Percentiles rank a stretch among this genome's conserved stretches.
phyloP scores from a whole-genome alignment of 2,113 vertebrate species.

The Aldabrachelys gigantea region DNA sequence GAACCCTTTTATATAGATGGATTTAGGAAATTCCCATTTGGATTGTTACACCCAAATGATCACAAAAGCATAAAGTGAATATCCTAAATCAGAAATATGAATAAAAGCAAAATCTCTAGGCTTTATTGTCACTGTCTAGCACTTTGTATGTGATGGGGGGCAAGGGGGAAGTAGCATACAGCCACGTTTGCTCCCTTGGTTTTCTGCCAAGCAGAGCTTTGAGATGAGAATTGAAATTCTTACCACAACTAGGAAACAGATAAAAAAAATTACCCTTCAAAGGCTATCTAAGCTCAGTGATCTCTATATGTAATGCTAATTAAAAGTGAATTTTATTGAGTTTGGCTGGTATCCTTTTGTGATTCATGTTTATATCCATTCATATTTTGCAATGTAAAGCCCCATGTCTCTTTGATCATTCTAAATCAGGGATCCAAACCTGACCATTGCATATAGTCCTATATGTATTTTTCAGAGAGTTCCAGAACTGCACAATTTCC shows the following conservation, averaged over 20 bases:
- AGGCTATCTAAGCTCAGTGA: not conserved
- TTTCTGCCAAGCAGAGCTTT: not conserved
- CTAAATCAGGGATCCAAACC: not conserved
- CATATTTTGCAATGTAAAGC: not conserved
- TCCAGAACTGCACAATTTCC: not conserved
- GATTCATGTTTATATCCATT: not conserved
- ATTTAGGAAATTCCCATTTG: conserved; percentile 11
- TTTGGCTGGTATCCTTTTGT: not conserved
- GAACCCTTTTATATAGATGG: not conserved
- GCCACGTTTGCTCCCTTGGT: not conserved
- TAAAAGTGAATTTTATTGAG: not conserved
- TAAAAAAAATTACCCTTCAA: not conserved
- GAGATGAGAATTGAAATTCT: not conserved
- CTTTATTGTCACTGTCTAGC: not conserved
- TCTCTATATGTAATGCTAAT: not conserved
- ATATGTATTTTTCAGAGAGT: not conserved
- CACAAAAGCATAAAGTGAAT: not conserved
- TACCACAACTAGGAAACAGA: not conserved
- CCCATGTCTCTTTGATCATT: not conserved
- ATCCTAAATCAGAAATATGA: not conserved
- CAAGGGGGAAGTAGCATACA: rapidly evolving
- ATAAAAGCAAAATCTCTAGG: not conserved
- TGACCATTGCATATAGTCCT: not conserved
- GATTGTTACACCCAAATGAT: not conserved
- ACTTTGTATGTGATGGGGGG: not conserved